phyloP scores from a whole-genome alignment of 2,113 vertebrate genomes.

The Opisthocomus hoazin region DNA sequence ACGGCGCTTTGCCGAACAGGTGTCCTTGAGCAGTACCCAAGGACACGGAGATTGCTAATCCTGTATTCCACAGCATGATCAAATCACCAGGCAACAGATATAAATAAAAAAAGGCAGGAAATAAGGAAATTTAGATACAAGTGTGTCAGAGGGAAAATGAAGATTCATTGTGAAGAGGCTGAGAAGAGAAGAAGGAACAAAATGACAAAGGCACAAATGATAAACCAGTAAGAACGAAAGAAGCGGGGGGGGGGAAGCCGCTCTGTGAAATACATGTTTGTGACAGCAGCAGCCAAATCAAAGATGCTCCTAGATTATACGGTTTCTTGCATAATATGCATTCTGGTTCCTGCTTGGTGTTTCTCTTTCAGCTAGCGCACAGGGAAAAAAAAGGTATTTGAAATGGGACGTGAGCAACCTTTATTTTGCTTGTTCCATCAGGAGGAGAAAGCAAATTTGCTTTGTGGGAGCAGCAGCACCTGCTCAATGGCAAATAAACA shows the following conservation, averaged over 20 bases:
- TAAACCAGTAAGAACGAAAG: constrained; percentile 56
- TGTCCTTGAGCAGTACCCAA: constrained; percentile 91
- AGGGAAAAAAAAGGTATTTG: constrained; percentile 56
- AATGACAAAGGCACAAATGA: constrained; percentile 66
- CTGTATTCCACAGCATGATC: constrained; percentile 92
- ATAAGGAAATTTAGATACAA: constrained; percentile 95
- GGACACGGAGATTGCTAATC: constrained; percentile 90
- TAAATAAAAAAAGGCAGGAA: constrained; percentile 95
- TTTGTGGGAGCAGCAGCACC: constrained; percentile 67
- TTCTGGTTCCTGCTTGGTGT: constrained; percentile 57
- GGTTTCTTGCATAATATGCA: constrained; percentile 75
- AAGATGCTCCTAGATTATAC: constrained; percentile 72
- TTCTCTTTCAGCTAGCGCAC: constrained; percentile 32
- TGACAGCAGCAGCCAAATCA: constrained; percentile 61
- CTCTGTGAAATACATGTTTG: constrained; percentile 39
- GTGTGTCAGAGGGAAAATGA: constrained; percentile 92
- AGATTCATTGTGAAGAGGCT: constrained; percentile 91
- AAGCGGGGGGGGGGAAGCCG: neutral
- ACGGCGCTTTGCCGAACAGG: constrained; percentile 80
- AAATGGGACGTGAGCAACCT: constrained; percentile 76
- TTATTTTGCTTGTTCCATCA: constrained; percentile 62
- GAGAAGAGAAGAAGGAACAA: constrained; percentile 60
- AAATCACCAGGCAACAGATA: constrained; percentile 94
- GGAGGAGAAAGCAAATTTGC: constrained; percentile 67
- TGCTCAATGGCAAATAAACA: constrained; percentile 62